Percentiles rank a stretch among this genome's conserved stretches.
These are phyloP conservation scores for Parasteatoda lunata DNA, from an alignment of 2,888 invertebrate genomes.

Conservation along the genomic window DNA sequence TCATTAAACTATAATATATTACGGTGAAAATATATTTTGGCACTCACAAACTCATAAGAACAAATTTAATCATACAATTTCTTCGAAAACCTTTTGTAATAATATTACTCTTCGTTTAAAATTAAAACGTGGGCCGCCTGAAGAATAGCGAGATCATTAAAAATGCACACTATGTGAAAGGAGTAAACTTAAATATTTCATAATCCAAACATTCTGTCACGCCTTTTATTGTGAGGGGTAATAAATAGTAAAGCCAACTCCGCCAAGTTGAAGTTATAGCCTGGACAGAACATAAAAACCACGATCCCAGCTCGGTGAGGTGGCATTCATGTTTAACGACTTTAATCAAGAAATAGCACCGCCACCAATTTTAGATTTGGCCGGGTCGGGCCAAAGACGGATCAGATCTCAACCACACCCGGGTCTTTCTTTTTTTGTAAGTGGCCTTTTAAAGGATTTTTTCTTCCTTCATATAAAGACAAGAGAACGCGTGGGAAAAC, in stretches of 20 bases:
- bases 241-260: background rate
- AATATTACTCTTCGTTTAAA: no score
- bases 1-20: no score
- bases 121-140: no score
- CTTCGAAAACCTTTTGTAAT: no score
- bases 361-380: slow-evolving; percentile 14
- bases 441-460: background rate
- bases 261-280: background rate
- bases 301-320: background rate
- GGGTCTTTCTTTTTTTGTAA: background rate
- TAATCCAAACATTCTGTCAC: background rate
- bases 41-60: no score
- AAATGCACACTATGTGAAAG: background rate
- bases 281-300: background rate
- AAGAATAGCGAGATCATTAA: background rate
- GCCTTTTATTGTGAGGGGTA: background rate
- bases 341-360: slow-evolving; percentile 37
- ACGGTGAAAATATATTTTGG: no score
- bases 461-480: background rate
- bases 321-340: slow-evolving; percentile 44
- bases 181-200: background rate
- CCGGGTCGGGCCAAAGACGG: background rate
- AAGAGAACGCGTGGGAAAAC: background rate
- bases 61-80: no score
- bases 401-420: slow-evolving; percentile 30